phyloP scores from a whole-genome alignment of 2,113 vertebrate genomes.

The Alouatta palliata region DNA sequence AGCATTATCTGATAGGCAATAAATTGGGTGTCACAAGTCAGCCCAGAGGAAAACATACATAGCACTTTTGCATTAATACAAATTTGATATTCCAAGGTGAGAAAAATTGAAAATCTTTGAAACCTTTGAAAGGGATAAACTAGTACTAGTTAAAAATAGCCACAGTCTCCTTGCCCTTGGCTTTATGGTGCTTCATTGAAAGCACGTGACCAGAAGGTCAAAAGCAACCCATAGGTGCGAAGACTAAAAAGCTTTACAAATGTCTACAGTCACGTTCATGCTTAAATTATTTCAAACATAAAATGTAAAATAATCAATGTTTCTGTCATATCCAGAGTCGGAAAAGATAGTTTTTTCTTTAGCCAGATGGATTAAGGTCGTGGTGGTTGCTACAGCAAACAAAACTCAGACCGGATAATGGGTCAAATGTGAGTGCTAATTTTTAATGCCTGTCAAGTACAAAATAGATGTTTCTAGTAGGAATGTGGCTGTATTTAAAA shows the following conservation, averaged over 20 bases:
- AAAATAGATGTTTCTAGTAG: background rate
- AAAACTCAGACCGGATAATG: background rate
- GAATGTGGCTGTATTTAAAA: background rate
- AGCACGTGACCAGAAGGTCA: background rate
- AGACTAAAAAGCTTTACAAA: background rate
- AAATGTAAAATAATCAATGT: background rate
- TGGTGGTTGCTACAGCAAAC: background rate
- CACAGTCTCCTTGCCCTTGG: accelerated
- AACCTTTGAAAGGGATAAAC: slow-evolving; percentile 23
- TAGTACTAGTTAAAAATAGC: background rate
- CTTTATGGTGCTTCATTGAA: background rate
- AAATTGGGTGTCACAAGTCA: background rate
- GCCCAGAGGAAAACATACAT: background rate
- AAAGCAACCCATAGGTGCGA: background rate
- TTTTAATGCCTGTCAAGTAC: background rate
- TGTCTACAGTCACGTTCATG: background rate
- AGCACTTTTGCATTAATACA: background rate
- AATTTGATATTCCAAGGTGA: slow-evolving; percentile 28
- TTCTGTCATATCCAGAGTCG: background rate
- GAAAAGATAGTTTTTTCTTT: background rate
- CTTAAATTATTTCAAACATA: background rate
- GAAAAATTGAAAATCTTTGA: slow-evolving; percentile 33
- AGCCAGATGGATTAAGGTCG: background rate
- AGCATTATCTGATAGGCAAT: background rate
- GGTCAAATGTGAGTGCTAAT: background rate